Evolutionary conservation across 2,113 vertebrate species (phyloP).

Genomic region (Pyxicephalus adspersus): DNA sequence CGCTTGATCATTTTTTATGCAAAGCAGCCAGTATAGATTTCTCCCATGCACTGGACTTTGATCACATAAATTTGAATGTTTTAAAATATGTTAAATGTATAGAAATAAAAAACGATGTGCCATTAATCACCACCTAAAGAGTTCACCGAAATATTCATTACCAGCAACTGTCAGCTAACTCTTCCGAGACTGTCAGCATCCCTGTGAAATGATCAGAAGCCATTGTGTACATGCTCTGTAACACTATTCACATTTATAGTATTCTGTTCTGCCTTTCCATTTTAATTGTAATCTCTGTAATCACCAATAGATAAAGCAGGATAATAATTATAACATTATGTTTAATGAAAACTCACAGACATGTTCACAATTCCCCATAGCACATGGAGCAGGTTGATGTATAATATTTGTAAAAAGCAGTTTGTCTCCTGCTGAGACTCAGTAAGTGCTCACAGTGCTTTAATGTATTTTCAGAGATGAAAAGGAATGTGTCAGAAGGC

Average conservation of each 20-base stretch:
- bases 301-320: neutral
- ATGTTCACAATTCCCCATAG: neutral
- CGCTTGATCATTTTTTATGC: no score
- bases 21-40: no score
- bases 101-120: no score
- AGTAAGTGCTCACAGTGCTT: neutral
- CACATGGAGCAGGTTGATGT: constrained; percentile 9
- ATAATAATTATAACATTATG: constrained; percentile 15
- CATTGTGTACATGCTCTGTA: no score
- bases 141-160: no score
- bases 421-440: constrained; percentile 7
- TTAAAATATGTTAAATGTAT: no score
- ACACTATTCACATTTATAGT: neutral
- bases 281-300: constrained; percentile 16
- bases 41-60: no score
- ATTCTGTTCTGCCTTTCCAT: neutral
- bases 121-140: no score
- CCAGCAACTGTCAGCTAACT: no score
- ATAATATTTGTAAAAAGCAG: constrained; percentile 10
- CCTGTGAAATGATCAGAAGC: no score
- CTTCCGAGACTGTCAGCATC: no score
- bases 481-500: constrained; percentile 8
- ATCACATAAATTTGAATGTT: no score
- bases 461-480: constrained; percentile 14
- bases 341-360: constrained; percentile 11